Evolutionary conservation across 2,888 invertebrate species (phyloP).

Genomic region (Chloroclysta siterata): DNA sequence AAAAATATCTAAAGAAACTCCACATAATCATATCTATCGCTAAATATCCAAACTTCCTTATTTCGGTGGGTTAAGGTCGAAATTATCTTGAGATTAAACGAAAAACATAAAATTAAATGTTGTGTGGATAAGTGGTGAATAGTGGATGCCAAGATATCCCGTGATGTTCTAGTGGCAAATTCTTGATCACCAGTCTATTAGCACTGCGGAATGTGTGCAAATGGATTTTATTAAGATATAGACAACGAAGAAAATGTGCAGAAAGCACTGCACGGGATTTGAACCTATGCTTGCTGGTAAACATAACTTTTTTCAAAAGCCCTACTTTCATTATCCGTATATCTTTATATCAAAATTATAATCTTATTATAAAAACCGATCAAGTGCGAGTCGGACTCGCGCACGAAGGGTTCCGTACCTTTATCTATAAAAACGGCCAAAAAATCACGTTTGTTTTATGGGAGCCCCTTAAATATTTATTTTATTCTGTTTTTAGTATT

Average conservation of each 20-base stretch:
- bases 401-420: too few relatives aligned
- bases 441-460: too few relatives aligned
- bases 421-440: too few relatives aligned
- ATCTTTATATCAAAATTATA: too few relatives aligned
- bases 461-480: too few relatives aligned
- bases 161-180: constrained; percentile 11
- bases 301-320: too few relatives aligned
- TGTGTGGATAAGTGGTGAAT: constrained; percentile 4
- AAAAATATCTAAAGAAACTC: constrained; percentile 11
- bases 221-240: constrained; percentile 12
- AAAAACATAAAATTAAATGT: constrained; percentile 3
- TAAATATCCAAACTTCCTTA: constrained; percentile 10
- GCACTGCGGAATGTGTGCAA: constrained; percentile 16
- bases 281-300: too few relatives aligned
- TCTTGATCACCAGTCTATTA: constrained; percentile 16
- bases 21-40: neutral
- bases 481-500: too few relatives aligned
- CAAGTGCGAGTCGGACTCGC: too few relatives aligned
- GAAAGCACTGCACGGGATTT: neutral
- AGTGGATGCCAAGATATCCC: constrained; percentile 19
- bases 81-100: constrained; percentile 6
- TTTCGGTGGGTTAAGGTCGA: constrained; percentile 12
- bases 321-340: too few relatives aligned
- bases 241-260: neutral
- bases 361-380: too few relatives aligned